These are phyloP conservation scores for Drosophila anceps DNA, from an alignment of 2,888 invertebrate species.

Conservation along the genomic window DNA sequence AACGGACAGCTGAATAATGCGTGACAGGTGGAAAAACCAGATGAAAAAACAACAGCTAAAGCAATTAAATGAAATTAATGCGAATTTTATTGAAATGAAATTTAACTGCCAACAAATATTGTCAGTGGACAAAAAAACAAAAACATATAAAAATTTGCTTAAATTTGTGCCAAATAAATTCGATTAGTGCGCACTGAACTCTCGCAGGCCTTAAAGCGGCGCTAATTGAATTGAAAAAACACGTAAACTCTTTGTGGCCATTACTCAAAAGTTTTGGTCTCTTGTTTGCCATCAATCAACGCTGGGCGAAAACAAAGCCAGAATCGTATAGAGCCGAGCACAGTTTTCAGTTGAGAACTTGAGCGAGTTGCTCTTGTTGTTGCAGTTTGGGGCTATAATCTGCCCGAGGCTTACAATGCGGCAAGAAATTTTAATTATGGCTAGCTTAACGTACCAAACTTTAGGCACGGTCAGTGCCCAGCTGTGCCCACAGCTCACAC, in stretches of 20 bases:
- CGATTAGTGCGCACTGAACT: constrained; percentile 54
- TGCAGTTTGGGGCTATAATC: constrained; percentile 51
- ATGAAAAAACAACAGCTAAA: constrained; percentile 43
- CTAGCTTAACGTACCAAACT: constrained; percentile 68
- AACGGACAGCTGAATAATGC: constrained; percentile 42
- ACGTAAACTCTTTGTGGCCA: constrained; percentile 16
- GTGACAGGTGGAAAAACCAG: constrained; percentile 56
- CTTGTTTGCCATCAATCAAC: constrained; percentile 71
- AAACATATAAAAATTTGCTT: background rate
- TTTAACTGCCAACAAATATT: constrained; percentile 49
- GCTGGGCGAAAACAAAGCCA: constrained; percentile 54
- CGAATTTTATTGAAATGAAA: constrained; percentile 77
- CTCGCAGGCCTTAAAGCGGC: constrained; percentile 53
- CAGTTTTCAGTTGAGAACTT: constrained; percentile 31
- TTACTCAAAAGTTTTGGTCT: constrained; percentile 50
- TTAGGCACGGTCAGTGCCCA: constrained; percentile 62
- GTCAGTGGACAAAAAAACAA: background rate
- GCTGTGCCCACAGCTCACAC: background rate
- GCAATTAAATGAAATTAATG: constrained; percentile 78
- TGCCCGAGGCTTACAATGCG: constrained; percentile 66
- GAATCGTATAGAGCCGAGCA: constrained; percentile 27
- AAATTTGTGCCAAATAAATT: constrained; percentile 42
- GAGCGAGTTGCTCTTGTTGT: constrained; percentile 24
- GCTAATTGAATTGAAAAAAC: constrained; percentile 32
- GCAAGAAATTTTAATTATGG: constrained; percentile 75